phyloP scores from a whole-genome alignment of 2,888 invertebrate genomes.

The Globia sparganii region DNA sequence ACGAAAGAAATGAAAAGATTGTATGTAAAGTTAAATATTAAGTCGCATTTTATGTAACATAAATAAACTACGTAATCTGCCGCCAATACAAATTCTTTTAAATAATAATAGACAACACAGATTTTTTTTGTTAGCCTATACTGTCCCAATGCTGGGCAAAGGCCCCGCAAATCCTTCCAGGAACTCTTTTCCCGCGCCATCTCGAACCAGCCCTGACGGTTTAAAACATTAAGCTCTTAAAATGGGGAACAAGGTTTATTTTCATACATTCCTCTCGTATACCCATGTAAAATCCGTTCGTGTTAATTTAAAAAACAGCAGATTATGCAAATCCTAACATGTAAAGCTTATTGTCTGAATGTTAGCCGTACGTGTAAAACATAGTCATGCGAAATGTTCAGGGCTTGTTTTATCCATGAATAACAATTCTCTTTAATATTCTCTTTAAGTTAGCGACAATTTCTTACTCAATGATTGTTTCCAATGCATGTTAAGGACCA shows the following conservation, averaged over 20 bases:
- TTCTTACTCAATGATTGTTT: background rate
- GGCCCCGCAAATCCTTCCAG: background rate
- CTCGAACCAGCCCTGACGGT: background rate
- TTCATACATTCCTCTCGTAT: constrained; percentile 40
- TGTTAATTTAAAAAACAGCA: constrained; percentile 63
- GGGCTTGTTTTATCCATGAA: constrained; percentile 33
- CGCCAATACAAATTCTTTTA: constrained; percentile 2
- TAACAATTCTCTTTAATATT: constrained; percentile 34
- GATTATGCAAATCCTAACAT: constrained; percentile 66
- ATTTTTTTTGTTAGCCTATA: background rate
- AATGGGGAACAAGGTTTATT: constrained; percentile 46
- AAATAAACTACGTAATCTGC: background rate
- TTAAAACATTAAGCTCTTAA: constrained; percentile 34
- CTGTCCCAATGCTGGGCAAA: background rate
- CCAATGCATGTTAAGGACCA: background rate
- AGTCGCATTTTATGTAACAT: background rate
- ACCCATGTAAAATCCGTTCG: constrained; percentile 43
- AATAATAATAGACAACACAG: constrained; percentile 6
- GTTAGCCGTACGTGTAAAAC: constrained; percentile 54
- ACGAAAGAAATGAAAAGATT: background rate
- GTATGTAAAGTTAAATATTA: background rate
- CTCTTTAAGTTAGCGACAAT: no score
- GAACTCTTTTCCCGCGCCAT: background rate
- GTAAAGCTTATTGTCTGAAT: constrained; percentile 59
- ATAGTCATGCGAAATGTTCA: constrained; percentile 40